Evolutionary conservation across 2,888 invertebrate species (phyloP).

Genomic region (Dasysyrphus albostriatus): DNA sequence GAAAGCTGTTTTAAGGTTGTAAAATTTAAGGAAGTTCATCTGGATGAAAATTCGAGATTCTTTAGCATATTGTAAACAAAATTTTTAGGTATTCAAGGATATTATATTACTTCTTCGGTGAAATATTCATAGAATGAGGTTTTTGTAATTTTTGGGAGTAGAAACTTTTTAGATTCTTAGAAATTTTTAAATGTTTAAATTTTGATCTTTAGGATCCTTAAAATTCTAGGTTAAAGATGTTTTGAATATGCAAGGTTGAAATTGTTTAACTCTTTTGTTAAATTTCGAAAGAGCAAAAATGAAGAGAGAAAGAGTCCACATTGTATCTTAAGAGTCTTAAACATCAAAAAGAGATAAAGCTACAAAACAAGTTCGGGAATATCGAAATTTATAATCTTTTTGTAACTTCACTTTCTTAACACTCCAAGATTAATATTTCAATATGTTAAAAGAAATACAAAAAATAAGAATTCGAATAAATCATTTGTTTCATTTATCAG

Average conservation of each 20-base stretch:
- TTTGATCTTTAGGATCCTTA: neutral
- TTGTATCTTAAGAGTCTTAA: no score
- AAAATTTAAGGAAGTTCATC: constrained; percentile 62
- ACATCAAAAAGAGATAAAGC: no score
- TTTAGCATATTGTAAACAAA: constrained; percentile 55
- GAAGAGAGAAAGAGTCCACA: no score
- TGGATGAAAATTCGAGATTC: constrained; percentile 24
- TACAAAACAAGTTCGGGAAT: no score
- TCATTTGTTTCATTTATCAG: constrained; percentile 4
- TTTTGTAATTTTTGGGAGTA: neutral
- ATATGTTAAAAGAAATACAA: neutral
- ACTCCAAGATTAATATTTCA: neutral
- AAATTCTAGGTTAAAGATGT: no score
- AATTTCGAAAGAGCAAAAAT: no score
- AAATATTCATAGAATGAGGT: neutral
- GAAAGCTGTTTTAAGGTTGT: constrained; percentile 71
- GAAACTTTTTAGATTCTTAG: neutral
- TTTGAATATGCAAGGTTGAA: no score
- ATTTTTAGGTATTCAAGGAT: constrained; percentile 1
- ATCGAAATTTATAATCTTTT: no score
- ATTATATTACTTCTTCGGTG: neutral
- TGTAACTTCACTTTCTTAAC: no score
- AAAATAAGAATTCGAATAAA: neutral
- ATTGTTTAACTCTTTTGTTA: no score
- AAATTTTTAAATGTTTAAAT: neutral